A percentile compares a stretch with the other conserved stretches of the same genome.
Conservation (phyloP, 2,797 vertebrate genomes). For the Rhabdomys pumilio region DNA sequence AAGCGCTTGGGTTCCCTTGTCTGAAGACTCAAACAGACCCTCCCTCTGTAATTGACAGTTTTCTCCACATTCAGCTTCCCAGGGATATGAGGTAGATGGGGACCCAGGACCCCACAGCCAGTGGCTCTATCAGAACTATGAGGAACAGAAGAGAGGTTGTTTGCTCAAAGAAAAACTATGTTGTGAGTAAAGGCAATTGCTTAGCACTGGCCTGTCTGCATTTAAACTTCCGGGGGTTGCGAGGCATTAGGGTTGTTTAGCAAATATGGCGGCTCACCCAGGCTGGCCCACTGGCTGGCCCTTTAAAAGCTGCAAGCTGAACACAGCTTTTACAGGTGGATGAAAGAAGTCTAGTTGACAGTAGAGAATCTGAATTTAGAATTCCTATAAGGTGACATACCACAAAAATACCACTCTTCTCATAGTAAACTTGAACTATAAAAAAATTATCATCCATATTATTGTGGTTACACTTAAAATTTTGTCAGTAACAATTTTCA, state of each 20-base stretch:
- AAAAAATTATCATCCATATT: not conserved
- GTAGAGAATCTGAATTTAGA: not conserved
- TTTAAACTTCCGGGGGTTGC: not conserved
- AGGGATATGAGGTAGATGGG: not conserved
- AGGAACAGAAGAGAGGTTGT: not conserved
- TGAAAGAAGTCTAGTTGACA: not conserved
- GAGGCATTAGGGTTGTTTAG: not conserved
- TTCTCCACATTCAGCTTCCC: not conserved
- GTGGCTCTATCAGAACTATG: not conserved
- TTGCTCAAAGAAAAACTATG: not conserved
- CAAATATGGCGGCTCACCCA: not conserved
- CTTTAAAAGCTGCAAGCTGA: not conserved
- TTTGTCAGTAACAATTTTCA: not conserved
- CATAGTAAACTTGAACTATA: not conserved
- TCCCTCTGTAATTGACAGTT: not conserved
- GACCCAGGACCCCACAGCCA: not conserved
- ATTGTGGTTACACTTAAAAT: not conserved
- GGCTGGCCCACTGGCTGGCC: not conserved
- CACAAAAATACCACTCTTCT: not conserved
- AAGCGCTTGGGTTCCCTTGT: not conserved
- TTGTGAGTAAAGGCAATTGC: not conserved
- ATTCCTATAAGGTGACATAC: not conserved
- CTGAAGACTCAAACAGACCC: not conserved
- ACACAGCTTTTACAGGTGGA: not conserved
- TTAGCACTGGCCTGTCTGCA: not conserved